phyloP scores from a whole-genome alignment of 1,140 invertebrate species.

The Stegodyphus mimosarum region DNA sequence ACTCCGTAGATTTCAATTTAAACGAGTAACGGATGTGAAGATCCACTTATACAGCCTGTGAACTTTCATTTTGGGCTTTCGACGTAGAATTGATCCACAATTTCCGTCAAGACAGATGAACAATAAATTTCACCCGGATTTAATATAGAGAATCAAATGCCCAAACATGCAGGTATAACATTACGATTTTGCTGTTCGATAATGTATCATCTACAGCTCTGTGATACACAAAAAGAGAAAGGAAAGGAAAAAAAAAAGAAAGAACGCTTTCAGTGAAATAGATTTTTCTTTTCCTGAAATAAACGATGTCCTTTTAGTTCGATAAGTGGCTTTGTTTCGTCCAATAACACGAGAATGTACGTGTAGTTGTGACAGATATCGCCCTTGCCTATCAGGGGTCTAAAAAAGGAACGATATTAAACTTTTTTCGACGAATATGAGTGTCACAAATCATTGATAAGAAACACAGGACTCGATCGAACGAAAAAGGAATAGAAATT shows the following conservation, averaged over 20 bases:
- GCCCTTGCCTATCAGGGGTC: conserved; percentile 8
- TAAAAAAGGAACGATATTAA: conserved; percentile 27
- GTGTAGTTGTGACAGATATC: conserved; percentile 40
- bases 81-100: neutral
- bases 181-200: conserved; percentile 12
- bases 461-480: conserved; percentile 5
- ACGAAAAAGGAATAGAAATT: conserved; percentile 1
- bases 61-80: no score
- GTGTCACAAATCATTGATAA: conserved; percentile 40
- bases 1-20: no score
- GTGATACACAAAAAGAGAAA: neutral
- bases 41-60: no score
- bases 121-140: conserved; percentile 34
- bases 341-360: conserved; percentile 22
- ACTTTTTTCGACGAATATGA: conserved; percentile 24
- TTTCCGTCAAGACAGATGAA: neutral
- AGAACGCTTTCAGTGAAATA: neutral
- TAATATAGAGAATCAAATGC: neutral
- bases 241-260: neutral
- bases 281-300: conserved; percentile 3
- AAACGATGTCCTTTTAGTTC: conserved; percentile 37
- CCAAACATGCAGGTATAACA: neutral
- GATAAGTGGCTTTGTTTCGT: conserved; percentile 34
- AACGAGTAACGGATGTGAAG: no score
- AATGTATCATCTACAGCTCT: neutral